phyloP scores from a whole-genome alignment of 2,888 invertebrate species.

The Limnephilus marmoratus region DNA sequence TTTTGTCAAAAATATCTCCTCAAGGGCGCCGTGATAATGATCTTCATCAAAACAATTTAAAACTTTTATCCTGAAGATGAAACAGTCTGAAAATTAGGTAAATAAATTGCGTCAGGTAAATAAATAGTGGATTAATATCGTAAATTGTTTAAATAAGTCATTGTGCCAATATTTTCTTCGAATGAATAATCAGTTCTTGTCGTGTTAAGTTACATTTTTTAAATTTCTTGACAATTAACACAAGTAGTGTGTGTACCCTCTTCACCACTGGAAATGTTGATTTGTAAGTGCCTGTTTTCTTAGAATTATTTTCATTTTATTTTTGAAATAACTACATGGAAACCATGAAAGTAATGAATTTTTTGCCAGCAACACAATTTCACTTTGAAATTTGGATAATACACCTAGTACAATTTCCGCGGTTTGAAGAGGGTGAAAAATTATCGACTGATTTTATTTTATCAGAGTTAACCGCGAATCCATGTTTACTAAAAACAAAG shows the following conservation, averaged over 20 bases:
- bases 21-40: no score
- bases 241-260: neutral
- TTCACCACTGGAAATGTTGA: neutral
- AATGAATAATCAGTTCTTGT: no score
- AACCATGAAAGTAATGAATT: neutral
- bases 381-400: neutral
- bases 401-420: neutral
- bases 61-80: no score
- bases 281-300: neutral
- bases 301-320: neutral
- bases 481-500: neutral
- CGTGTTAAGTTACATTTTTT: no score
- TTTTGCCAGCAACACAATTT: neutral
- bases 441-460: neutral
- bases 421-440: neutral
- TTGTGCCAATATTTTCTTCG: no score
- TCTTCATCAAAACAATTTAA: no score
- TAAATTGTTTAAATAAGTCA: no score
- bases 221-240: no score
- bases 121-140: no score
- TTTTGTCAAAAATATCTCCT: no score
- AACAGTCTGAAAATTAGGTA: no score
- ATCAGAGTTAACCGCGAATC: neutral
- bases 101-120: no score
- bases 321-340: neutral